A percentile compares a stretch with the other conserved stretches of the same genome.
Evolutionary conservation across 2,113 vertebrate species (phyloP).

Genomic region (Corvus hawaiiensis): DNA sequence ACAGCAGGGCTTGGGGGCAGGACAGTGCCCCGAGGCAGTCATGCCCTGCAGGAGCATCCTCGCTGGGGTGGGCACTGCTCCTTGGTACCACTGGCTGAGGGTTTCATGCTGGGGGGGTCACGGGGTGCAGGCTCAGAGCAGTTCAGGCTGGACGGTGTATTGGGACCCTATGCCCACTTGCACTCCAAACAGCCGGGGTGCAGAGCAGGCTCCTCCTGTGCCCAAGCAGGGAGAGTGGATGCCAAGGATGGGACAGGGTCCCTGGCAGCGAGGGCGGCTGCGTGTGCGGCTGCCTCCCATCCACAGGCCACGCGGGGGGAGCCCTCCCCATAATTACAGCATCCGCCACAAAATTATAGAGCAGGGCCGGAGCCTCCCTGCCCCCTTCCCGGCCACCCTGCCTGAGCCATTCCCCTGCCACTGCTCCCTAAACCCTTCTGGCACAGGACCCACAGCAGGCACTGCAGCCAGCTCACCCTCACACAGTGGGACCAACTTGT

Average conservation of each 20-base stretch:
- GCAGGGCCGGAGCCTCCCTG: neutral
- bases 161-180: accelerated
- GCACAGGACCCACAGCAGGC: neutral
- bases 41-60: neutral
- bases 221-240: neutral
- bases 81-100: neutral
- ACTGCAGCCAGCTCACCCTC: neutral
- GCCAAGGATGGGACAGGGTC: neutral
- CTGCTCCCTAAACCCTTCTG: neutral
- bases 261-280: accelerated
- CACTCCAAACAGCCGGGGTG: neutral
- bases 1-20: neutral
- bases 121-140: neutral
- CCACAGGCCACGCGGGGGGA: neutral
- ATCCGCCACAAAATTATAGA: slow-evolving; percentile 23
- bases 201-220: accelerated
- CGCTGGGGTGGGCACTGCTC: neutral
- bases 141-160: accelerated
- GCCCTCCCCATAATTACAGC: slow-evolving; percentile 3
- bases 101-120: accelerated
- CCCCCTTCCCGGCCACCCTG: slow-evolving; percentile 20
- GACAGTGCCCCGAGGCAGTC: no score
- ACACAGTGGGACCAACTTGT: neutral
- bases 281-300: neutral
- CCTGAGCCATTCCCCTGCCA: neutral